Base-by-base conservation (phyloP, 2,797 vertebrate genomes). In the Acrossocheilus wenchowensis region DNA sequence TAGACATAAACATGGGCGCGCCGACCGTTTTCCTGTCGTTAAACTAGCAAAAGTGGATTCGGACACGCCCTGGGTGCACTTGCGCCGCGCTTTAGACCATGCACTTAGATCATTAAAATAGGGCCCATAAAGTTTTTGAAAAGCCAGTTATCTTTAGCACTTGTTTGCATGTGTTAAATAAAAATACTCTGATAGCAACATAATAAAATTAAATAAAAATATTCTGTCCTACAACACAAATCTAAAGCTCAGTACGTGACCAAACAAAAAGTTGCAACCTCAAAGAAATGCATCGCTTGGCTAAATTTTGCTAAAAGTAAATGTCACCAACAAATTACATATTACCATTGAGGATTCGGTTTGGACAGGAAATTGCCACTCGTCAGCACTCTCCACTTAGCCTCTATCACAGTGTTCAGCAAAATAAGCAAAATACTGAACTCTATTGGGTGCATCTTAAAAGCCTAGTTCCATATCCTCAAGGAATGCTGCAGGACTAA, bases 311-410 rank as follows among this genome's bases (percentile, higher is more conserved):
- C 64, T 50, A 62, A 19, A 66, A 77, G 45, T 77, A 78, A 66
- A 78, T 78, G 72, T 66, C 43, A 75, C 57, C 30, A 84, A 39
- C 57, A 84, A 52, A 84, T 77, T 75, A 64, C 71, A 84, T n/a
- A 43, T 74, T 75, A 73, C 54, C 34, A 64, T 62, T 74, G 41
- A 75, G 43, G 30, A 77, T 77, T 66, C 3, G 1, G 34, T 77
- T 77, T 77, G 73, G 82, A 66, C 60, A 41, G 43, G 57, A 83
- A 75, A 75, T 39, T 83, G 54, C 54, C 72, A 66, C 57, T 75
- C 26, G 41, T 64, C 41, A 48, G 26, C 71, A 64, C 43, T 75
- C 41, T 66, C 43, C 21, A 19, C 72, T 64, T 75, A 75, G 14
- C 72, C 43, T 83, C 43, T 83, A 50, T 39, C n/a, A 75, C 57